Base-by-base conservation (phyloP, 2,888 invertebrate species). In the Temnothorax rugatulus region DNA sequence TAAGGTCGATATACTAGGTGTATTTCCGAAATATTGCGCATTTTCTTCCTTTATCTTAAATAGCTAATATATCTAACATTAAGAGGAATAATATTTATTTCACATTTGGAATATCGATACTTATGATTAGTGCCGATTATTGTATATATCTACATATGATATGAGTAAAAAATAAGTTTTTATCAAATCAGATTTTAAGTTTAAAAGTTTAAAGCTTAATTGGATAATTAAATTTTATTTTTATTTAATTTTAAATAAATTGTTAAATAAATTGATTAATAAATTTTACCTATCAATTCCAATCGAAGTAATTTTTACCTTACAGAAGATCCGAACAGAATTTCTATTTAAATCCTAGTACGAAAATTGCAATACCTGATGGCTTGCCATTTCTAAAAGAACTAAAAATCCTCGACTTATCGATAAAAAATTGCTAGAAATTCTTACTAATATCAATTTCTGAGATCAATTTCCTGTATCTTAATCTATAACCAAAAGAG, bases 1-100 rank as follows among this genome's bases (percentile, higher is more conserved):
- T 64, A 83, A 89, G 86, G 82, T 86, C 88, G 82, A 89, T 85
- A 85, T 77, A 77, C 29, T 44, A 59, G 13, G n/a, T 57, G 29
- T 71, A 57, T 34, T 57, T 11, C 8, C 21, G 57, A 34, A 29
- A 29, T 0, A 29, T 59, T 15, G n/a, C 1, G n/a, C 21, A 52
- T 15, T 25, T 41, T 52, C 13, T 77, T 5, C 4, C 18, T 41
- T 66, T 52, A 41, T 44, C 25, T 66, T 11, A n/a, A 54, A 41
- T 38, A 54, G n/a, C 9, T 25, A 9, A 66, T n/a, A 2, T 7
- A 0, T 7, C 4, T n/a, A 38, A 64, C 21, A 52, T 25, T 21
- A 38, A 25, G 13, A 38, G 44, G 1, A 38, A 38, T n/a, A 3
- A n/a, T 34, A 11, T 50, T 38, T 38, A 18, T 61, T 47, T 47